phyloP scores from a whole-genome alignment of 2,888 invertebrate species.

The Xestoiulus laeticollis region DNA sequence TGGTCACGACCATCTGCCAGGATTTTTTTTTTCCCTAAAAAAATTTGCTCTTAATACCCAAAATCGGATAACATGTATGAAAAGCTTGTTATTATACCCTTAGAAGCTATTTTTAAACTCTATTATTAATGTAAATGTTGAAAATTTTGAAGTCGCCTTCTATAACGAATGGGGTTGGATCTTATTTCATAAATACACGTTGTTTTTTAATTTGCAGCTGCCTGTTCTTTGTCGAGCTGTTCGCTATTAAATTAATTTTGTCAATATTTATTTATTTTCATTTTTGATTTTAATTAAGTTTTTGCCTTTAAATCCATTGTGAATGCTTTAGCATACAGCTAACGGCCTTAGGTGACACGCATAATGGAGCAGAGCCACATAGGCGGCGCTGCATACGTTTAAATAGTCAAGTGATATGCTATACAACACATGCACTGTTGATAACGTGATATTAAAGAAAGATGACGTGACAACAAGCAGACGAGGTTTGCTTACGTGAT shows the following conservation, averaged over 20 bases:
- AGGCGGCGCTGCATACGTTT: no score
- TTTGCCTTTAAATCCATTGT: not conserved
- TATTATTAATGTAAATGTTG: not conserved
- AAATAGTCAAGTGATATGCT: no score
- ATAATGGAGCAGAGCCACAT: not conserved
- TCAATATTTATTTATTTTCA: constrained; percentile 4
- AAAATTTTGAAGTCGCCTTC: not conserved
- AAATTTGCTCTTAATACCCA: constrained; percentile 8
- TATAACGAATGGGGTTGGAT: not conserved
- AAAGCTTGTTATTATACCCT: not conserved
- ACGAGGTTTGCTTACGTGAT: no score
- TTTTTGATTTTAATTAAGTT: not conserved
- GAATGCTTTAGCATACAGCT: not conserved
- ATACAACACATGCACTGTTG: no score
- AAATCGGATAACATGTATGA: not conserved
- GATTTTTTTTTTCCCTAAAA: not conserved
- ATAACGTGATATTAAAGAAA: no score
- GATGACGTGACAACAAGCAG: no score
- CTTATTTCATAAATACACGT: not conserved
- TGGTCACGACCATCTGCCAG: constrained; percentile 9
- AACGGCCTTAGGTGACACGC: not conserved
- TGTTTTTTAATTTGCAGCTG: not conserved
- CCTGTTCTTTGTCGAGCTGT: constrained; percentile 17
- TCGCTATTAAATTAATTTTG: constrained; percentile 14
- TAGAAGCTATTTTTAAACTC: constrained; percentile 10